phyloP scores from a whole-genome alignment of 2,113 vertebrate species.

The Petrocephalus microphthalmus region DNA sequence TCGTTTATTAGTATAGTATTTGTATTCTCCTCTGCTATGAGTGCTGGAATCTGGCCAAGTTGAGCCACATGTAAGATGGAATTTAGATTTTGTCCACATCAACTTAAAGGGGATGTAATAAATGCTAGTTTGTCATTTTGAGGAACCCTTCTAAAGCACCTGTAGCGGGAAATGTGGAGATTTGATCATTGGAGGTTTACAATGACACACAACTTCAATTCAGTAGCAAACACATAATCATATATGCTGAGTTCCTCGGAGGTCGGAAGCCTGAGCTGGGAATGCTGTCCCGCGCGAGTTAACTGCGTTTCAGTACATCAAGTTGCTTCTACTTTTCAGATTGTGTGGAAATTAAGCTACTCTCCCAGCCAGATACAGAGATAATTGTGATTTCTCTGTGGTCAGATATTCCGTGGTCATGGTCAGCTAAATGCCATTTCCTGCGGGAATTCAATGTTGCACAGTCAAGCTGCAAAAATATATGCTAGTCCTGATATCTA shows the following conservation, averaged over 20 bases:
- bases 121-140: background rate
- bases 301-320: background rate
- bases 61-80: background rate
- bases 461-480: background rate
- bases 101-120: background rate
- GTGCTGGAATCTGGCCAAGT: background rate
- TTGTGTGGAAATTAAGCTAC: background rate
- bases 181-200: background rate
- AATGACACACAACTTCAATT: background rate
- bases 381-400: background rate
- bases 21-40: no score
- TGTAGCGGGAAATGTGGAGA: background rate
- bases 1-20: no score
- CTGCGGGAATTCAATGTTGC: background rate
- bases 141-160: background rate
- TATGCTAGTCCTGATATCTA: background rate
- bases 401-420: background rate
- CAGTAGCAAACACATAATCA: background rate
- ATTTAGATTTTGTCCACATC: background rate
- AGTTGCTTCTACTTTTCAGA: background rate
- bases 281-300: background rate
- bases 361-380: background rate
- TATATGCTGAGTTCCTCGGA: background rate
- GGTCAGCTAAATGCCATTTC: background rate
- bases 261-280: background rate